Evolutionary conservation across 2,888 invertebrate genomes (phyloP).

Genomic region (Pegoplata infirma): DNA sequence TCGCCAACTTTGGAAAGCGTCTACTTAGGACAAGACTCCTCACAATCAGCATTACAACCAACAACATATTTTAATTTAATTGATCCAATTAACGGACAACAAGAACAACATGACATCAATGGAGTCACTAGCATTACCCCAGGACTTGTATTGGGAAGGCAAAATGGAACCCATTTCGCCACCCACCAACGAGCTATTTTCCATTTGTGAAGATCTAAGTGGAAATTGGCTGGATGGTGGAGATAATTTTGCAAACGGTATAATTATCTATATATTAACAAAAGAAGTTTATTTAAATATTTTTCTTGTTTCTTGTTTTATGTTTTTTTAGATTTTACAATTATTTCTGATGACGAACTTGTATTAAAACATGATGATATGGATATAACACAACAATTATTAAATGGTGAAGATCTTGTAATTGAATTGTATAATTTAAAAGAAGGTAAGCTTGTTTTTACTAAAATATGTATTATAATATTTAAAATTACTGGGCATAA

Average conservation of each 20-base stretch:
- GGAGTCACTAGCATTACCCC: constrained; percentile 76
- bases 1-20: constrained; percentile 83
- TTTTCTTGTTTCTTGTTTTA: constrained; percentile 2
- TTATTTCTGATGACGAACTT: constrained; percentile 66
- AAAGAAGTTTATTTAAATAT: not conserved
- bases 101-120: constrained; percentile 67
- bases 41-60: constrained; percentile 59
- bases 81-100: constrained; percentile 48
- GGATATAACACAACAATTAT: constrained; percentile 64
- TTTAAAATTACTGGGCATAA: no score
- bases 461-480: no score
- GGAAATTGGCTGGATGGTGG: constrained; percentile 69
- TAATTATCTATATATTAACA: constrained; percentile 3
- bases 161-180: constrained; percentile 77
- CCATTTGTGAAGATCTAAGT: constrained; percentile 68
- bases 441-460: constrained; percentile 72
- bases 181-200: constrained; percentile 73
- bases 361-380: constrained; percentile 66
- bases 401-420: constrained; percentile 71
- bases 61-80: constrained; percentile 50
- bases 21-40: constrained; percentile 82
- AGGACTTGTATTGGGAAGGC: constrained; percentile 76
- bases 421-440: constrained; percentile 72
- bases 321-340: constrained; percentile 67
- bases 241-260: constrained; percentile 76